Evolutionary conservation across 2,888 invertebrate genomes (phyloP).

Genomic region (Acleris literana): DNA sequence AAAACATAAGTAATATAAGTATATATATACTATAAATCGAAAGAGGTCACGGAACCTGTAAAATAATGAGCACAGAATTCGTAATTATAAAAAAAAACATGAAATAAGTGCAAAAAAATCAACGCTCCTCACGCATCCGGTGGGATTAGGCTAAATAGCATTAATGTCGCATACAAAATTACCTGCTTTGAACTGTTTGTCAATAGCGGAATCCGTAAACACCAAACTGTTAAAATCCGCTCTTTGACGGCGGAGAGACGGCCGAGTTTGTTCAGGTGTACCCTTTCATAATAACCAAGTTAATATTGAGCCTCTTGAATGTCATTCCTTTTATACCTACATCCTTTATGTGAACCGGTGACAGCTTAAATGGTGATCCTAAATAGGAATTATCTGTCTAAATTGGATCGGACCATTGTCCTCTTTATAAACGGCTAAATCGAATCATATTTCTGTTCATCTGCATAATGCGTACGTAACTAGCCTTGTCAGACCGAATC

Average conservation of each 20-base stretch:
- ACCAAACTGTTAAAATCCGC: constrained; percentile 79
- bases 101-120: constrained; percentile 18
- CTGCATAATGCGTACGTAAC: constrained; percentile 1
- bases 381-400: constrained; percentile 31
- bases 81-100: background rate
- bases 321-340: constrained; percentile 33
- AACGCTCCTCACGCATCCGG: constrained; percentile 53
- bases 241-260: constrained; percentile 63
- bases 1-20: too few species aligned
- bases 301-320: constrained; percentile 42
- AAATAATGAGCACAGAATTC: background rate
- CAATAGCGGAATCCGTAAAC: constrained; percentile 76
- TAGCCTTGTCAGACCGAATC: constrained; percentile 24
- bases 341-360: constrained; percentile 39
- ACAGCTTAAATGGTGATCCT: constrained; percentile 39
- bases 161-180: constrained; percentile 65
- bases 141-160: constrained; percentile 48
- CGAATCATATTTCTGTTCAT: constrained; percentile 8
- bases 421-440: constrained; percentile 3
- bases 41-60: background rate
- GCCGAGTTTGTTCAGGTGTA: constrained; percentile 73
- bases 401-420: constrained; percentile 30
- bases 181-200: constrained; percentile 76
- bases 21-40: background rate
- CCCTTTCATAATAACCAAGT: constrained; percentile 43